phyloP scores from a whole-genome alignment of 2,113 vertebrate species.

The Argyrosomus japonicus region DNA sequence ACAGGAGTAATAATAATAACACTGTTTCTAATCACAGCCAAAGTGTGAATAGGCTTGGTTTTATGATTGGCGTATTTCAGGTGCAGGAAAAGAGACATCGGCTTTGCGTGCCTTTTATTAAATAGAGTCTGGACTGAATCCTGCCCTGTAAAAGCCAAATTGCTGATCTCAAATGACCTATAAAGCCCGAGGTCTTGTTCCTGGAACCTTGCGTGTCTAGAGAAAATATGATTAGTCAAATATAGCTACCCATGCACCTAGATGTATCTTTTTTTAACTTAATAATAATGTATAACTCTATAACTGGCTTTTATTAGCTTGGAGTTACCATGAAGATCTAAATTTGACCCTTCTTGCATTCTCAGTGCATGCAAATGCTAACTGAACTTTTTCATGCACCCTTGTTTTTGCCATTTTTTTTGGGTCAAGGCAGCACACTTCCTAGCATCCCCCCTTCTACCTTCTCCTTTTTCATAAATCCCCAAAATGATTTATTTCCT shows the following conservation, averaged over 20 bases:
- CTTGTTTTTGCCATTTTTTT: conserved; percentile 30
- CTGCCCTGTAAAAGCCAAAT: conserved; percentile 71
- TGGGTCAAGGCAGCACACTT: conserved; percentile 21
- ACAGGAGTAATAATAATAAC: conserved; percentile 39
- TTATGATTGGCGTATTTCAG: conserved; percentile 61
- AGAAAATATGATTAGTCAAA: conserved; percentile 75
- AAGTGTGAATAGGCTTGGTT: conserved; percentile 48
- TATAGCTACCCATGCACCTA: conserved; percentile 36
- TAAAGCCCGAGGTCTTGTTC: conserved; percentile 72
- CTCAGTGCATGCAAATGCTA: conserved; percentile 22
- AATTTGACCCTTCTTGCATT: conserved; percentile 1
- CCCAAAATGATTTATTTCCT: conserved; percentile 82
- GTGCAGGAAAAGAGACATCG: conserved; percentile 49
- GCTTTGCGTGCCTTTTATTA: conserved; percentile 63
- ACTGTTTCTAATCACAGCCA: conserved; percentile 38
- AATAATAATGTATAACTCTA: conserved; percentile 6
- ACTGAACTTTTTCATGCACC: conserved; percentile 11
- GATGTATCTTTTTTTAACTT: conserved; percentile 23
- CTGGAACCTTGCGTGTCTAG: conserved; percentile 62
- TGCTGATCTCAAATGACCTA: conserved; percentile 78
- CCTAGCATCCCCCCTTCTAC: conserved; percentile 13
- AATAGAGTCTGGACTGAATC: conserved; percentile 66
- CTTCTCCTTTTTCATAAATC: conserved; percentile 61
- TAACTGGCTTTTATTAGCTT: conserved; percentile 24
- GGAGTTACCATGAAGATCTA: conserved; percentile 2